These are phyloP conservation scores for Elanoides forficatus DNA, from an alignment of 2,113 vertebrate genomes.

Conservation along the genomic window DNA sequence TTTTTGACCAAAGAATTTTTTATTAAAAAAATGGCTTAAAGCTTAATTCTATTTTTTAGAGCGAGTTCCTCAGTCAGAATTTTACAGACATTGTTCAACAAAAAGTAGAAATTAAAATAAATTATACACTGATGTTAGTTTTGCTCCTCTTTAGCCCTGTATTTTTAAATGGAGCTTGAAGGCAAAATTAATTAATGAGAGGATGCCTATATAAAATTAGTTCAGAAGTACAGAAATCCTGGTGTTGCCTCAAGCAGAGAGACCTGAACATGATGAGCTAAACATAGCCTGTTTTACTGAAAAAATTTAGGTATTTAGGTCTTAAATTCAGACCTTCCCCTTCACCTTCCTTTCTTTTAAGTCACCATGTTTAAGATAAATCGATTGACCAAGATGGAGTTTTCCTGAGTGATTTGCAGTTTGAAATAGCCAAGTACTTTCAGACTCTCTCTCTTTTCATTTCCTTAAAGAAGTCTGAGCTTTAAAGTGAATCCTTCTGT, in stretches of 20 bases:
- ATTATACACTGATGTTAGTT: not conserved
- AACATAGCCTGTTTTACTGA: not conserved
- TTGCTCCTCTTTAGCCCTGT: not conserved
- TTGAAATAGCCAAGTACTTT: not conserved
- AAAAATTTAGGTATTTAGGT: not conserved
- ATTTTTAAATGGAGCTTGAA: slow-evolving; percentile 18
- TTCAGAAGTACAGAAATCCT: not conserved
- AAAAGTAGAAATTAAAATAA: not conserved
- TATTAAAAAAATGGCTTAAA: not conserved
- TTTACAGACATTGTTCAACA: not conserved
- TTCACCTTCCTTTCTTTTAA: not conserved
- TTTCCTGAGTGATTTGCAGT: not conserved
- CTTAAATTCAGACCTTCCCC: not conserved
- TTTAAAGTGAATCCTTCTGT: slow-evolving; percentile 3
- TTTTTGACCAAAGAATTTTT: not conserved
- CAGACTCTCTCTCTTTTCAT: not conserved
- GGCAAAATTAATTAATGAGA: slow-evolving; percentile 21
- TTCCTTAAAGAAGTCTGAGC: not conserved
- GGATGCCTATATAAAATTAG: not conserved
- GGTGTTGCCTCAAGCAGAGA: not conserved
- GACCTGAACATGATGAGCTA: not conserved
- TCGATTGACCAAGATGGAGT: not conserved
- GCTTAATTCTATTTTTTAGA: not conserved
- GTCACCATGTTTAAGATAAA: not conserved
- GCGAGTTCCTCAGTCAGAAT: not conserved